These are phyloP conservation scores for Panopea generosa DNA, from an alignment of 2,888 invertebrate genomes.

Conservation along the genomic window DNA sequence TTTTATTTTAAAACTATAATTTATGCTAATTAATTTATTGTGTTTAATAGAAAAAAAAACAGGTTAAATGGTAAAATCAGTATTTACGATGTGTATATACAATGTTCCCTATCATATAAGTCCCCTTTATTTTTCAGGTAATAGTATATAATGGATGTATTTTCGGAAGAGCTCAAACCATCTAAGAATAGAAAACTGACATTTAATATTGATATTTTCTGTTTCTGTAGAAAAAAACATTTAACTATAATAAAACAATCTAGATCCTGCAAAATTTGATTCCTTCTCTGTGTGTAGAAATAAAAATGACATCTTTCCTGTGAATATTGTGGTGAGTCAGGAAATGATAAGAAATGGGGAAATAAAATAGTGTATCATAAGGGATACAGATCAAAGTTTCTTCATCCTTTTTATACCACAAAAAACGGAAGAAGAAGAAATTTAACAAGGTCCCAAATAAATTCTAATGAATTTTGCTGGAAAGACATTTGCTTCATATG, in stretches of 20 bases:
- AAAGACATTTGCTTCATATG: constrained; percentile 21
- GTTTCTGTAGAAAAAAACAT: constrained; percentile 1
- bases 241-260: neutral
- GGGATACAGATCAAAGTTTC: neutral
- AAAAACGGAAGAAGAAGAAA: neutral
- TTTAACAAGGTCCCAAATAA: neutral
- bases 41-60: no score
- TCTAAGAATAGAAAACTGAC: neutral
- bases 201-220: neutral
- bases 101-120: no score
- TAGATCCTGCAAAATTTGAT: constrained; percentile 4
- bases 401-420: constrained; percentile 5
- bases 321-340: neutral
- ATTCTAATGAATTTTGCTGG: constrained; percentile 5
- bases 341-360: neutral
- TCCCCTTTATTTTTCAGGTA: neutral
- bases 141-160: neutral
- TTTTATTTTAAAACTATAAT: no score
- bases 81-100: no score
- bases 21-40: no score
- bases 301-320: neutral
- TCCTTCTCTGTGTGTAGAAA: constrained; percentile 9
- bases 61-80: neutral
- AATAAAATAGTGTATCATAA: neutral
- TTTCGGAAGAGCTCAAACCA: neutral